These are phyloP conservation scores for Agelastica alni DNA, from an alignment of 2,888 invertebrate species.

Conservation along the genomic window DNA sequence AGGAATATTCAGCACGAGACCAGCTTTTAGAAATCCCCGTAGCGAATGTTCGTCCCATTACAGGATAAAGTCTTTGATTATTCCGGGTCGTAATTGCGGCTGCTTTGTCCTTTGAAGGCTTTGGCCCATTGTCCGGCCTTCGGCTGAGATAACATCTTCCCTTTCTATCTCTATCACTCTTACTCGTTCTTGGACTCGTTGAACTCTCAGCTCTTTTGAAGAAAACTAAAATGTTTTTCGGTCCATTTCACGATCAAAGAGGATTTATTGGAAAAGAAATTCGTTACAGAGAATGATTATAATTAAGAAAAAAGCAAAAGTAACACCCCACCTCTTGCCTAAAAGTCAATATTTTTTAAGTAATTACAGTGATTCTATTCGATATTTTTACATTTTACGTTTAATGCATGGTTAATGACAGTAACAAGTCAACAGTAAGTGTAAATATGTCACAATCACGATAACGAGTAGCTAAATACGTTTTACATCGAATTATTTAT, in stretches of 20 bases:
- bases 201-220: conserved; percentile 2
- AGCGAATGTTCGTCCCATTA: conserved; percentile 49
- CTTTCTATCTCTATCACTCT: conserved; percentile 19
- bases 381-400: too few relatives aligned
- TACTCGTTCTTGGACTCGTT: conserved; percentile 10
- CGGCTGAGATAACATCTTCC: conserved; percentile 38
- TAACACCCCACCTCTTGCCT: conserved; percentile 13
- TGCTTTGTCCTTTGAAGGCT: conserved; percentile 52
- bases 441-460: too few relatives aligned
- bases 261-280: conserved; percentile 25
- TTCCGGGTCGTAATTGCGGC: conserved; percentile 53
- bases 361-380: too few relatives aligned
- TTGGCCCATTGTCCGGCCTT: conserved; percentile 50
- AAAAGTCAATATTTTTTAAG: too few relatives aligned
- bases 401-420: too few relatives aligned
- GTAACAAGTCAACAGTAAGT: too few relatives aligned
- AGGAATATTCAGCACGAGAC: conserved; percentile 30
- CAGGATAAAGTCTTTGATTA: conserved; percentile 55
- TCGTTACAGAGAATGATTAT: conserved; percentile 23
- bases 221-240: conserved; percentile 25
- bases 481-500: too few relatives aligned
- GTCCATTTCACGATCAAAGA: conserved; percentile 29
- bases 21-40: conserved; percentile 41
- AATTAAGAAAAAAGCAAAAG: conserved; percentile 22
- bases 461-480: too few relatives aligned